Evolutionary conservation across 2,797 vertebrate genomes (phyloP), one percentile per base, ranked within the genome.

Genomic region (Phoxinus dragarum): DNA sequence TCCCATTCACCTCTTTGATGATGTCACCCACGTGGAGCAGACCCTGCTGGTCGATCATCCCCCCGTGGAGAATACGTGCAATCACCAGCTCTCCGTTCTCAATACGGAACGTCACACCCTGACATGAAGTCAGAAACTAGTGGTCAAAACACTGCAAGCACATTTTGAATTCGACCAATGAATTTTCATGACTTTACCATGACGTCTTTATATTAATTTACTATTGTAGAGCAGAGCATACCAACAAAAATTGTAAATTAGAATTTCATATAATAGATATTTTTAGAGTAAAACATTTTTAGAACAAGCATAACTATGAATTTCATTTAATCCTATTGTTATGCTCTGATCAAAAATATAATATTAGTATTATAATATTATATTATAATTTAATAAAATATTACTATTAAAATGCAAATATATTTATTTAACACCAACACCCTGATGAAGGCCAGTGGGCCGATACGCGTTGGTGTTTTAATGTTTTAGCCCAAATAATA

Each of bases 101-200:
- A 86, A 98, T 96, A 1, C 97, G 96, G 89, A 98, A 98, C 0
- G 97, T 98, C 91, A 99, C 96, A 0, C 97, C 97, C 97, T 98
- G 92, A 42, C 21, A 44, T 9, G 14, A 66, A 31, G n/a, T 66
- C n/a, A 47, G 40, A 47, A 7, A 49, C 78, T 23, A 47, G 38
- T 6, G 16, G 54, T 27, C 54, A 77, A 42, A 17, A 42, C 21
- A 76, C n/a, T 61, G 49, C 5, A 36, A 47, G 16, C 31, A 54
- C 31, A n/a, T 52, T 21, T 21, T 3, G 31, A 56, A 61, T 19
- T 7, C 27, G 16, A 74, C 2, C 16, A 31, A 31, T 19, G n/a
- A 19, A 9, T 49, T 49, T 16, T 14, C 14, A 23, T 21, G 38
- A 44, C 11, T 72, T 72, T 44, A n/a, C 69, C 6, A 12, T 21